Base-by-base conservation (phyloP, 2,888 invertebrate species). In the Carabus problematicus region DNA sequence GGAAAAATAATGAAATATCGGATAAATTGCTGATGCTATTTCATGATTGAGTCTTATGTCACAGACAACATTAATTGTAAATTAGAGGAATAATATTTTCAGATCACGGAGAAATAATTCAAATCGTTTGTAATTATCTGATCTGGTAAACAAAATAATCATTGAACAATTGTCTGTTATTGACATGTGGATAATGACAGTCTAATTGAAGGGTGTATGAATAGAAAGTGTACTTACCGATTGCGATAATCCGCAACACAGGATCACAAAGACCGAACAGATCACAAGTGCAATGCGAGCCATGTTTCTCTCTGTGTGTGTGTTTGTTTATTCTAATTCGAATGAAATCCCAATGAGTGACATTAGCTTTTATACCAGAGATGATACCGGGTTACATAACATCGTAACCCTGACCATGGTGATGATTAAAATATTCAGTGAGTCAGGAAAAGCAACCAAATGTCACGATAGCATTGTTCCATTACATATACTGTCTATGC, bases 401-500 rank as follows among this genome's bases (percentile, higher is more conserved):
- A 29, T 41, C 8, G n/a, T 67, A 67, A 60, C 67, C 67, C 59
- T 67, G 67, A 67, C 67, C 59, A 67, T 67, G 66, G 54, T 67
- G 45, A 42, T 62, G n/a, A 69, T 69, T 69, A 69, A 29, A 56
- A 47, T 45, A 59, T 43, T 16, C 64, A 64, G 52, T 69, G 47
- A 69, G 45, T 69, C 61, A 42, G 68, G 61, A 42, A 68, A 58
- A 66, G 41, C 19, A 55, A 54, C 19, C 29, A 64, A 64, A 66
- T 66, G 58, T 58, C 68, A 69, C 56, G 67, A 40, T 67, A 60
- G 49, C 19, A 67, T 67, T 67, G 67, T 67, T 67, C 60, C 60
- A 67, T 60, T 60, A 60, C 49, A 60, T 49, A 60, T 45, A 58
- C 47, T 56, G 14, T 58, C 14, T 58, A 66, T 66, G 67, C 60